These are phyloP conservation scores for Kuschelorhynchus macadamiae DNA, from an alignment of 2,888 invertebrate species.

Conservation along the genomic window DNA sequence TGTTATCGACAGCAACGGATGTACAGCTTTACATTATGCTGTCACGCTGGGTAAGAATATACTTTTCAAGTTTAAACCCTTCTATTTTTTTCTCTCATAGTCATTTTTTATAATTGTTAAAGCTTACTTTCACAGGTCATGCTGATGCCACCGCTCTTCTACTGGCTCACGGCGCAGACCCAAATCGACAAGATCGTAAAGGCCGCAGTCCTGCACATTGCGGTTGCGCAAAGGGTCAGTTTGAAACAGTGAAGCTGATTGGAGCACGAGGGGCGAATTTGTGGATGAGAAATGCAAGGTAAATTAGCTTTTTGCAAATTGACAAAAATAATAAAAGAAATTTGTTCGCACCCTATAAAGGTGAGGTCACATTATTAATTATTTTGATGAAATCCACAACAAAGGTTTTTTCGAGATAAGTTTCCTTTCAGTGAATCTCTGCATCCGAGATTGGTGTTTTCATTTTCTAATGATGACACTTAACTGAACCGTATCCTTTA, in stretches of 20 bases:
- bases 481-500: too few relatives aligned
- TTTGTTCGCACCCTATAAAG: too few relatives aligned
- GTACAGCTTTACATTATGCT: constrained; percentile 96
- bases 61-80: neutral
- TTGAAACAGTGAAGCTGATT: constrained; percentile 78
- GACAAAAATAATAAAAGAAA: too few relatives aligned
- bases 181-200: constrained; percentile 92
- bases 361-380: too few relatives aligned
- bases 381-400: too few relatives aligned
- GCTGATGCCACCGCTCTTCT: constrained; percentile 92
- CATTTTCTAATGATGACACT: too few relatives aligned
- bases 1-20: constrained; percentile 92
- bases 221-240: constrained; percentile 95
- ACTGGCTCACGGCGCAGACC: constrained; percentile 90
- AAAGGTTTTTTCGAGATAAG: too few relatives aligned
- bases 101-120: neutral
- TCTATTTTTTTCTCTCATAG: neutral
- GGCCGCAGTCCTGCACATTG: constrained; percentile 95
- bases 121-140: constrained; percentile 75
- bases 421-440: too few relatives aligned
- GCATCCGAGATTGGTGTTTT: too few relatives aligned
- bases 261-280: constrained; percentile 79
- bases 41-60: constrained; percentile 78
- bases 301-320: too few relatives aligned
- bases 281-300: constrained; percentile 86